A percentile compares a stretch with the other conserved stretches of the same genome.
Evolutionary conservation across 1,140 invertebrate genomes (phyloP).

Genomic region (Metopolophium dirhodum): DNA sequence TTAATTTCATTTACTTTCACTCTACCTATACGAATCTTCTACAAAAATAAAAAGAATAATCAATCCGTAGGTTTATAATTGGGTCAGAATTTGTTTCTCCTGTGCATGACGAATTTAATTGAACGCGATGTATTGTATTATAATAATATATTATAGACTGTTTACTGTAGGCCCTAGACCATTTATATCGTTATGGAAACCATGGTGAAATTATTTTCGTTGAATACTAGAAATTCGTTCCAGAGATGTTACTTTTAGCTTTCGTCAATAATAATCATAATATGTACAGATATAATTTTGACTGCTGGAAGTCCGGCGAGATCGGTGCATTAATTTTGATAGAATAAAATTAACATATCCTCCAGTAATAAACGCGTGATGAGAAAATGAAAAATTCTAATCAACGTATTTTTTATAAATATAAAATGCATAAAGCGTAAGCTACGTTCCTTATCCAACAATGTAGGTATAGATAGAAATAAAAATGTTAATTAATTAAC

Average conservation of each 20-base stretch:
- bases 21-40: background rate
- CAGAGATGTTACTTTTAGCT: background rate
- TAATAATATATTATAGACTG: background rate
- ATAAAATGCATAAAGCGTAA: background rate
- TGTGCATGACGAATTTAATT: slow-evolving; percentile 27
- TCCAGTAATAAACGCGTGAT: background rate
- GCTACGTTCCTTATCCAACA: background rate
- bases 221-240: background rate
- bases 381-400: background rate
- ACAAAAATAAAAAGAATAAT: slow-evolving; percentile 25
- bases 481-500: background rate
- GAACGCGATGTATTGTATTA: background rate
- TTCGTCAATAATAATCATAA: background rate
- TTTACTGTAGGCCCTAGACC: background rate
- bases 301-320: background rate
- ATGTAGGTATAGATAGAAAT: background rate
- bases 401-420: background rate
- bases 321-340: background rate
- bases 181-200: background rate
- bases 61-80: background rate
- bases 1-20: slow-evolving; percentile 33
- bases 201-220: background rate
- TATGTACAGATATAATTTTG: background rate
- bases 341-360: background rate
- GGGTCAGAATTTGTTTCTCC: background rate